Base-by-base conservation (phyloP, 2,113 vertebrate genomes). In the Turdus rufiventris region DNA sequence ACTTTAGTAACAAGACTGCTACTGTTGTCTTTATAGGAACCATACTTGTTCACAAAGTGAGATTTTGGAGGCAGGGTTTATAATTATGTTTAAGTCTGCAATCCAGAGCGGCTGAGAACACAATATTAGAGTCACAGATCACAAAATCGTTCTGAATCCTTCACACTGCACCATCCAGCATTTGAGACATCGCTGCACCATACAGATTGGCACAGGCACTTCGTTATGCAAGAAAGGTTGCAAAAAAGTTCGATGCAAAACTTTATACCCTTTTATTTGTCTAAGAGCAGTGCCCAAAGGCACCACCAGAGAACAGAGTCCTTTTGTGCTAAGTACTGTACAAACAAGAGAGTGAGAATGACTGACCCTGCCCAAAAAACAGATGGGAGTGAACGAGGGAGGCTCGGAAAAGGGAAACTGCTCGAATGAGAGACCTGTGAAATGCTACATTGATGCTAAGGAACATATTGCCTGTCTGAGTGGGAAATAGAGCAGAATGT, bases 241-340 rank as follows among this genome's bases (percentile, higher is more conserved):
- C 95, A 94, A 95, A 91, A 89, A 96, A 71, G 71, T 83, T 94
- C 82, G 82, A 93, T 95, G 93, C 82, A 96, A 96, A 93, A 94
- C 94, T 95, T 96, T 93, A 96, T 91, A 94, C 56, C 56, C 82
- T 83, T 94, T 81, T 95, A 96, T 91, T 96, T 91, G 74, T 90
- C 85, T 93, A 95, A 82, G 47, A 96, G 93, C 89, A 94, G 78
- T 42, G 75, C 94, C 94, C 90, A 95, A 93, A 97, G 93, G 89
- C 94, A 94, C 71, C 91, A 96, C 48, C 43, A 50, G 90, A 93
- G 93, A 97, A 95, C 94, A 97, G 94, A 96, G 95, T 77, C 89
- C 95, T 93, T 94, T 96, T 97, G 95, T 96, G 81, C 85, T 54
- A 60, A 94, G 94, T 74, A 54, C 91, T 83, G 93, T 85, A 89